phyloP scores from a whole-genome alignment of 2,888 invertebrate genomes.

The Schrankia costaestrigalis region DNA sequence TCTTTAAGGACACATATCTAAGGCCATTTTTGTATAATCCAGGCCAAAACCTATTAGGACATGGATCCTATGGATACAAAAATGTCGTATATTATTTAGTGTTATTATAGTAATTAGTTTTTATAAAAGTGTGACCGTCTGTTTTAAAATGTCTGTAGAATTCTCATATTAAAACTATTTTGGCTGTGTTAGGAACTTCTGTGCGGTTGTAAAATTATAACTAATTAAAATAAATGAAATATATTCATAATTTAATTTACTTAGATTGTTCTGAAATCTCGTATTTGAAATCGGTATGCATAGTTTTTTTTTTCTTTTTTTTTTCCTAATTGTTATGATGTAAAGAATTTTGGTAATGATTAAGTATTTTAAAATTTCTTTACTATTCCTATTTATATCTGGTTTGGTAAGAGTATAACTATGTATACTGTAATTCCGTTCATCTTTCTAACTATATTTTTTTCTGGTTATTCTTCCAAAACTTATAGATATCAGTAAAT shows the following conservation, averaged over 20 bases:
- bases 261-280: neutral
- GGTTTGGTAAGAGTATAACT: too few relatives aligned
- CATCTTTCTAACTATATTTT: too few relatives aligned
- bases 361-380: too few relatives aligned
- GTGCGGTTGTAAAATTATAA: slow-evolving; percentile 36
- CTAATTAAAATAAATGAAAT: neutral
- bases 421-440: too few relatives aligned
- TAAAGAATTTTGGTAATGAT: too few relatives aligned
- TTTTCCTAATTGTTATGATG: too few relatives aligned
- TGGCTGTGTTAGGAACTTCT: slow-evolving; percentile 54
- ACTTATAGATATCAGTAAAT: too few relatives aligned
- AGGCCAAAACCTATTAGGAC: neutral
- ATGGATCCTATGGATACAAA: slow-evolving; percentile 1
- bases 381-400: too few relatives aligned
- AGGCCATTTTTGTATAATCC: neutral
- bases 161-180: slow-evolving; percentile 46
- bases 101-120: slow-evolving; percentile 3
- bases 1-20: slow-evolving; percentile 4
- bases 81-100: neutral
- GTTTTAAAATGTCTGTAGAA: slow-evolving; percentile 22
- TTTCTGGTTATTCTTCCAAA: too few relatives aligned
- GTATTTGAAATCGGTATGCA: too few relatives aligned
- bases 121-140: slow-evolving; percentile 19
- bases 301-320: too few relatives aligned
- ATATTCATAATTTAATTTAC: neutral